Conservation (phyloP, 2,888 invertebrate species). For the Phorcus lineatus region DNA sequence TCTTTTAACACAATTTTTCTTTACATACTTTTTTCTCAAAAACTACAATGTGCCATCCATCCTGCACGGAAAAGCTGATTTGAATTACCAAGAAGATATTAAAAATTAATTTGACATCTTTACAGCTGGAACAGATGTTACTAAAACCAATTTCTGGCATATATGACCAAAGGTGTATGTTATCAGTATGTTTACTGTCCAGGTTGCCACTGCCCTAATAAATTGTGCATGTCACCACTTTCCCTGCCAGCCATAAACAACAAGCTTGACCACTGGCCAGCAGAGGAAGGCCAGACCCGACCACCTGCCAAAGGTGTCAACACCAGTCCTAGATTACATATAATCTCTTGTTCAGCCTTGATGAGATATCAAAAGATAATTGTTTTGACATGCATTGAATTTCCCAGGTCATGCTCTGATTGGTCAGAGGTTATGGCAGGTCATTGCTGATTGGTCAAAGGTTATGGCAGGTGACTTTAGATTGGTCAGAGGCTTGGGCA, state of each 20-base stretch:
- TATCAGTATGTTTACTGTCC: too few relatives aligned
- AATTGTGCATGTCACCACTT: background rate
- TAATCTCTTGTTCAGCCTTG: constrained; percentile 7
- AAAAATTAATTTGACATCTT: too few relatives aligned
- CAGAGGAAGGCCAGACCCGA: background rate
- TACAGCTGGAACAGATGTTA: too few relatives aligned
- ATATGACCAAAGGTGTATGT: too few relatives aligned
- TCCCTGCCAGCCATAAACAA: constrained; percentile 1
- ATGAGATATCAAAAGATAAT: constrained; percentile 15
- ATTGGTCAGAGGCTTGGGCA: background rate
- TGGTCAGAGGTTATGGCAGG: background rate
- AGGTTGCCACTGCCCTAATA: background rate
- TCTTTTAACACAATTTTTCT: too few relatives aligned
- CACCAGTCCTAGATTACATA: background rate
- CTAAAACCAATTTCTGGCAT: too few relatives aligned
- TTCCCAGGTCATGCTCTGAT: background rate
- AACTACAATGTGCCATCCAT: too few relatives aligned
- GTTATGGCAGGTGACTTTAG: background rate
- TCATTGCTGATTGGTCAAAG: background rate
- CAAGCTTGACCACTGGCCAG: background rate
- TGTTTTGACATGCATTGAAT: constrained; percentile 11
- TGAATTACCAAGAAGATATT: too few relatives aligned
- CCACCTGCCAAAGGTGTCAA: constrained; percentile 22
- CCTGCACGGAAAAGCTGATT: too few relatives aligned
- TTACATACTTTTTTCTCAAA: too few relatives aligned